Evolutionary conservation across 2,113 vertebrate genomes (phyloP).

Genomic region (Pseudopipra pipra): DNA sequence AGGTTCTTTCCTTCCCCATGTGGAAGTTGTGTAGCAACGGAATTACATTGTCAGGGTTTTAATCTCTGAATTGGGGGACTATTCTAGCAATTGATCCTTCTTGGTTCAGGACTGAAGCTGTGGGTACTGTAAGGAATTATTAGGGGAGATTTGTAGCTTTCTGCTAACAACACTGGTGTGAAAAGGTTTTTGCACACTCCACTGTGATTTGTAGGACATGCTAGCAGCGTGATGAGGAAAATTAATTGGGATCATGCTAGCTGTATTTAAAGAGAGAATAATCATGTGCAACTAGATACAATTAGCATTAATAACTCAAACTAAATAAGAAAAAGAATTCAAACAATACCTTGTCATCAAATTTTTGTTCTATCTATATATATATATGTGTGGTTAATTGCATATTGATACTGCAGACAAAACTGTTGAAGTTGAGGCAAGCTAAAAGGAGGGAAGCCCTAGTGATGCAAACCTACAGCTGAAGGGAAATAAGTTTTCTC

Average conservation of each 20-base stretch:
- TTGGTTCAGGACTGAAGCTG: neutral
- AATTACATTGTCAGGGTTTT: conserved; percentile 28
- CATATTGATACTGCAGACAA: neutral
- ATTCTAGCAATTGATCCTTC: neutral
- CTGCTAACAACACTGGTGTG: neutral
- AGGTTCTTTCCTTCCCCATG: conserved; percentile 22
- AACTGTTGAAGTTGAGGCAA: neutral
- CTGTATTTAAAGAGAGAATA: neutral
- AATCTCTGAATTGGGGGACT: neutral
- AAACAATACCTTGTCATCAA: neutral
- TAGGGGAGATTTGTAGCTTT: neutral
- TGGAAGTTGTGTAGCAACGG: conserved; percentile 32
- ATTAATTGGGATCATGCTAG: neutral
- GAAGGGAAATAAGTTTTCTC: neutral
- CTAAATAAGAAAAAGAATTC: neutral
- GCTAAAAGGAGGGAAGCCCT: neutral
- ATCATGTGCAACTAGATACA: neutral
- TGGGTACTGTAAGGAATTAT: neutral
- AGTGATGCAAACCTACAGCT: neutral
- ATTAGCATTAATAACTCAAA: neutral
- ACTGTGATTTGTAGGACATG: neutral
- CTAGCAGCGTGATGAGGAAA: neutral
- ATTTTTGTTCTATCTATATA: neutral
- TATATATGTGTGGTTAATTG: neutral
- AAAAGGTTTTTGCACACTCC: neutral